Evolutionary conservation across 2,113 vertebrate species (phyloP), one percentile per base, ranked within the genome.

Genomic region (Tinamus guttatus): DNA sequence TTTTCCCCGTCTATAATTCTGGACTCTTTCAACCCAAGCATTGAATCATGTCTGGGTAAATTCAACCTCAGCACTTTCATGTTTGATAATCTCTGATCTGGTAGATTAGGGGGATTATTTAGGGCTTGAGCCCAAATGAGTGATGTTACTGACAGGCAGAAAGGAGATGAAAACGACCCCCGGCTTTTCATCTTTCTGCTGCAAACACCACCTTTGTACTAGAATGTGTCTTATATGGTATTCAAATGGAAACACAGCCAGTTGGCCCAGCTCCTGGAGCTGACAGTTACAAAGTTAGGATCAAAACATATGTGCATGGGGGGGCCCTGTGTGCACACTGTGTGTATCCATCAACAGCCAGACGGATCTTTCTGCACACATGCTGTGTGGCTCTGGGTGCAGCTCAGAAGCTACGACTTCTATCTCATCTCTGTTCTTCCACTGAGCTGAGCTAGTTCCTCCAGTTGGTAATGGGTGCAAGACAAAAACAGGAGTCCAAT

Each of bases 51-150:
- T 4, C 89, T 2, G 24, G 58, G 70, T 21, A 84, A 68, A 91
- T 92, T 8, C 54, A 54, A 90, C 75, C 63, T 87, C 15, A 19
- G 21, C 4, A 9, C 87, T 91, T 91, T 77, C 87, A 85, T 70
- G 40, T 81, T 60, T 14, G 43, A 20, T 80, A 32, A 85, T 40
- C 32, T 91, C 70, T n/a, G 54, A 82, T 87, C 49, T 87, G 75
- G 52, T 56, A 90, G 70, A 77, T 80, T 49, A 30, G 27, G 87
- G 43, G 81, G 81, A 89, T 92, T 91, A 67, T 91, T 84, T 84
- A 40, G 77, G 81, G 78, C 58, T 60, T 69, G 49, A 87, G 36
- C 52, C 74, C 58, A 67, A 87, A 18, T 54, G 81, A 91, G 65
- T 17, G 47, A 64, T 51, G 75, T 27, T 74, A 17, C 80, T 62